A percentile compares a stretch with the other conserved stretches of the same genome.
phyloP scores from a whole-genome alignment of 2,797 vertebrate genomes.

The Leuciscus waleckii region DNA sequence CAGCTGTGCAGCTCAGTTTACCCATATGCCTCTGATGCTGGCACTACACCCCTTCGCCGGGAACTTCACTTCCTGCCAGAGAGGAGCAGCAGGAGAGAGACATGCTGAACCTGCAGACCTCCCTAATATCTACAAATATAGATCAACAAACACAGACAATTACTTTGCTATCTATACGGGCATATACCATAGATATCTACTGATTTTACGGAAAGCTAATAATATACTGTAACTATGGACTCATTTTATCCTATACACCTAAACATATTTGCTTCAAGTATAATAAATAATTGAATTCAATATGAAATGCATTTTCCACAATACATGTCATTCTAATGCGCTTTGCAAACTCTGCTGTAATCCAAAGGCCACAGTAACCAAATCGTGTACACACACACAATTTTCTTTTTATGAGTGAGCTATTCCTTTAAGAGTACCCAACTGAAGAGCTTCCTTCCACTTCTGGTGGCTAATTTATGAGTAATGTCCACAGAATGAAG shows the following conservation, averaged over 20 bases:
- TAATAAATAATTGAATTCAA: too few relatives aligned
- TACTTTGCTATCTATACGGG: background rate
- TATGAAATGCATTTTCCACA: too few relatives aligned
- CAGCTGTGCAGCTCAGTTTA: slow-evolving; percentile 73
- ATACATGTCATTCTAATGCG: too few relatives aligned
- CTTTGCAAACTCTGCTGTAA: too few relatives aligned
- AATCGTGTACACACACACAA: too few relatives aligned
- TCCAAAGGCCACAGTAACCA: too few relatives aligned
- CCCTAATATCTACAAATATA: slow-evolving; percentile 57
- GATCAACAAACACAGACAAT: slow-evolving; percentile 63
- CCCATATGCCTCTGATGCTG: slow-evolving; percentile 67
- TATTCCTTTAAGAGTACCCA: slow-evolving; percentile 3
- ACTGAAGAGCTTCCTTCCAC: slow-evolving; percentile 3
- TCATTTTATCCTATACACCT: background rate
- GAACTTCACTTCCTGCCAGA: slow-evolving; percentile 72
- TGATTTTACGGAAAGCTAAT: background rate
- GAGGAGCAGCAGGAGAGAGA: slow-evolving; percentile 66
- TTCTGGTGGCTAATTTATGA: slow-evolving; percentile 37
- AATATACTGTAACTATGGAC: background rate
- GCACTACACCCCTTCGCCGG: slow-evolving; percentile 58
- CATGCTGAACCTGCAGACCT: slow-evolving; percentile 67
- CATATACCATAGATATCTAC: background rate
- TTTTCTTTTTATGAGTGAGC: background rate
- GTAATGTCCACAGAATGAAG: slow-evolving; percentile 37
- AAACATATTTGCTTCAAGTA: too few relatives aligned